These are phyloP conservation scores for Tetragonula carbonaria DNA, from an alignment of 2,888 invertebrate species.

Conservation along the genomic window DNA sequence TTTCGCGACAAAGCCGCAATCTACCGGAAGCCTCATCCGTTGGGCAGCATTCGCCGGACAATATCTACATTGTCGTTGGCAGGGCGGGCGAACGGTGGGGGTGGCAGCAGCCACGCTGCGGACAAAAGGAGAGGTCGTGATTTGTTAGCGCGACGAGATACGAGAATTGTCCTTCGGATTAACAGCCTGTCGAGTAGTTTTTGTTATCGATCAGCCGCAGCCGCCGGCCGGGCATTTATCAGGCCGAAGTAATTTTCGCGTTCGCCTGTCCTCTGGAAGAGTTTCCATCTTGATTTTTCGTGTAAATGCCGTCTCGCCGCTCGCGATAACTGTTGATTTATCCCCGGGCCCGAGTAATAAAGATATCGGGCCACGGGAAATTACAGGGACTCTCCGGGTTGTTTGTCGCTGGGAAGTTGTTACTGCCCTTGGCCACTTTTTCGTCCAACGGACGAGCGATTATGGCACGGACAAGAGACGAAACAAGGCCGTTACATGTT, in stretches of 20 bases:
- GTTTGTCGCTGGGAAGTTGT: neutral
- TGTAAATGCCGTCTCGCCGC: conserved; percentile 28
- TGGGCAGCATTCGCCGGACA: conserved; percentile 27
- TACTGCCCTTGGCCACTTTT: neutral
- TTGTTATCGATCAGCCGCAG: conserved; percentile 67
- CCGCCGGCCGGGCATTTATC: conserved; percentile 55
- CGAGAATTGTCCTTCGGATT: conserved; percentile 53
- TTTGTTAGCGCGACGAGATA: conserved; percentile 66
- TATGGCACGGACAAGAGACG: neutral
- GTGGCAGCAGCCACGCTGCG: no score
- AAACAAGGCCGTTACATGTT: fast-evolving
- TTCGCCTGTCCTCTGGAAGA: neutral
- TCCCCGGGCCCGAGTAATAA: conserved; percentile 39
- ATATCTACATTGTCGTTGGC: conserved; percentile 60
- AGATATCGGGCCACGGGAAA: conserved; percentile 29
- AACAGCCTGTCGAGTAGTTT: conserved; percentile 64
- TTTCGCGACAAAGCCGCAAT: conserved; percentile 62
- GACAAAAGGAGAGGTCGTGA: conserved; percentile 64
- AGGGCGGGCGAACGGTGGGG: no score
- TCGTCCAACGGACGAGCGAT: neutral
- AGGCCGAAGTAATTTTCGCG: conserved; percentile 55
- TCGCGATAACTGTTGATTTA: conserved; percentile 59
- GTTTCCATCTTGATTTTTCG: conserved; percentile 58
- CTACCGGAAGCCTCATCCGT: conserved; percentile 27
- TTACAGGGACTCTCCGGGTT: neutral